Conservation (phyloP, 1,140 invertebrate species). For the Maconellicoccus hirsutus region DNA sequence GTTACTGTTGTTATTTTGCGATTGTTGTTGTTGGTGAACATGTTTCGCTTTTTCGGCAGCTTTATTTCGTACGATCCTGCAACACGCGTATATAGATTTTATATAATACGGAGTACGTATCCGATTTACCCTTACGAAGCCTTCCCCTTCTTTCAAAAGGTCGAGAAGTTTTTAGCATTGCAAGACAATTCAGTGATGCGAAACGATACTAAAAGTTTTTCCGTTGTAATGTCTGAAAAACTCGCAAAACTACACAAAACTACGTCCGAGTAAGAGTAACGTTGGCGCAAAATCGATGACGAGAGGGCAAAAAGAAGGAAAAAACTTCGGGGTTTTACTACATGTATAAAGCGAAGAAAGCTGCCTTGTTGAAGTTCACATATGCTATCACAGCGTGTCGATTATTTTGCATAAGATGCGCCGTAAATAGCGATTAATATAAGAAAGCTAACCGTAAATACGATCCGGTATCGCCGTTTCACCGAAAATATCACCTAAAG, state of each 20-base stretch:
- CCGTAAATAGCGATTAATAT: no score
- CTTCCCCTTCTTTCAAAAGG: neutral
- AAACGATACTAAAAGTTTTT: neutral
- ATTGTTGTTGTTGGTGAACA: conserved; percentile 61
- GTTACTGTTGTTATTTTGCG: conserved; percentile 42
- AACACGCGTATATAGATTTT: neutral
- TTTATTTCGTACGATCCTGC: conserved; percentile 89
- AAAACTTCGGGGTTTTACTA: no score
- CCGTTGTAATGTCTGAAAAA: conserved; percentile 2
- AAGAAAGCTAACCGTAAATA: no score
- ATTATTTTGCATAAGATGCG: no score
- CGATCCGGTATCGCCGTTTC: no score
- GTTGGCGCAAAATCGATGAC: neutral
- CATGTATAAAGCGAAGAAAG: no score
- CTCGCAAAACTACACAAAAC: neutral
- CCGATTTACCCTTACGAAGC: no score
- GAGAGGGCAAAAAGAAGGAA: no score
- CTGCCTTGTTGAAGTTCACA: no score
- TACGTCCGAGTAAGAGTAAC: neutral
- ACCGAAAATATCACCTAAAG: no score
- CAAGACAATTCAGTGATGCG: neutral
- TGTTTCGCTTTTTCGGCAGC: conserved; percentile 91
- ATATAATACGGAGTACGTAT: no score
- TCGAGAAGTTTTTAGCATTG: neutral
- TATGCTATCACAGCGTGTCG: no score